Percentiles rank a stretch among this genome's conserved stretches.
Conservation (phyloP, 2,888 invertebrate species). For the Mamestra brassicae region DNA sequence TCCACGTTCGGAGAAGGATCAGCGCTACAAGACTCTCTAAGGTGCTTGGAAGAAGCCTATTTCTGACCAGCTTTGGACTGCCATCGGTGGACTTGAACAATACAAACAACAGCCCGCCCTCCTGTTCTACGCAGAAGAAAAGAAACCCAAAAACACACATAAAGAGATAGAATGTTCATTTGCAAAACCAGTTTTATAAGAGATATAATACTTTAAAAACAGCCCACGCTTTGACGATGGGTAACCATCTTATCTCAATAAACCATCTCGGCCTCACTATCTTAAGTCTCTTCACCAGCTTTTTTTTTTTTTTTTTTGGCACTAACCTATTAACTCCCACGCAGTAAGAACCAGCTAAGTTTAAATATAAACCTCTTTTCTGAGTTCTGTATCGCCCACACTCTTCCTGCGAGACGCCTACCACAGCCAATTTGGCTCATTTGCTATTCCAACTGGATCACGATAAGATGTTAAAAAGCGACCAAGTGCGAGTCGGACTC, state of each 20-base stretch:
- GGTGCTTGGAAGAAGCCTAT: too few relatives aligned
- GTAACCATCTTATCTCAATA: neutral
- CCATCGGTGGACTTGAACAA: too few relatives aligned
- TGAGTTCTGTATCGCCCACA: constrained; percentile 16
- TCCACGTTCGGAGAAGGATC: too few relatives aligned
- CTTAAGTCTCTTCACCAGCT: constrained; percentile 22
- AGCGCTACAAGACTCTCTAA: too few relatives aligned
- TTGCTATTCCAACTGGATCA: constrained; percentile 15
- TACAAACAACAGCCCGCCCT: too few relatives aligned
- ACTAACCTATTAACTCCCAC: constrained; percentile 21
- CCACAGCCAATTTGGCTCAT: constrained; percentile 18
- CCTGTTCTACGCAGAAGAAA: too few relatives aligned
- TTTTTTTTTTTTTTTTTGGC: too few relatives aligned
- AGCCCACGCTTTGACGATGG: neutral
- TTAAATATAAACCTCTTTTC: constrained; percentile 5
- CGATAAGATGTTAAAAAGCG: neutral
- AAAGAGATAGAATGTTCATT: too few relatives aligned
- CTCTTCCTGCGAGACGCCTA: constrained; percentile 14
- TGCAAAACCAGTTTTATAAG: neutral
- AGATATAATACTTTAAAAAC: neutral
- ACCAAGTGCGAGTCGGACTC: too few relatives aligned
- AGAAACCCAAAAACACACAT: too few relatives aligned
- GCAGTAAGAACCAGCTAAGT: constrained; percentile 10
- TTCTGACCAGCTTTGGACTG: too few relatives aligned
- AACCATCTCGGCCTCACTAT: neutral